A percentile compares a stretch with the other conserved stretches of the same genome.
Evolutionary conservation across 2,888 invertebrate genomes (phyloP).

Genomic region (Oligia latruncula): DNA sequence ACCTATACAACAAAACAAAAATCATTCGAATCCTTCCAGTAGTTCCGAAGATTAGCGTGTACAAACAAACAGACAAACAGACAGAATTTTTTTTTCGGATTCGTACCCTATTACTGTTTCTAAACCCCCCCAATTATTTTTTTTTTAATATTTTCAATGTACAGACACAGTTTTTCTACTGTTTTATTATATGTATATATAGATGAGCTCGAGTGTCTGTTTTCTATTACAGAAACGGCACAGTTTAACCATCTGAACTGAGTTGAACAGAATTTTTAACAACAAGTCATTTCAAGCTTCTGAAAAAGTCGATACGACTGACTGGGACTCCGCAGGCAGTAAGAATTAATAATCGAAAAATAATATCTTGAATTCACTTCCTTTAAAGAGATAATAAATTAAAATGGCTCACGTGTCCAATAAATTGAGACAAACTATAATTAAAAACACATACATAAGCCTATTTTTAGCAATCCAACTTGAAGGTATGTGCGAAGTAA

Average conservation of each 20-base stretch:
- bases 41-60: too few species aligned
- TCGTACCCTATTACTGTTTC: too few species aligned
- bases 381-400: slow-evolving; percentile 31
- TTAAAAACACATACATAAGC: slow-evolving; percentile 31
- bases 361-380: slow-evolving; percentile 29
- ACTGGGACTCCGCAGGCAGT: background rate
- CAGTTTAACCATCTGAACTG: background rate
- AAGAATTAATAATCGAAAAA: slow-evolving; percentile 25
- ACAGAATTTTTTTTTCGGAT: too few species aligned
- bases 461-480: slow-evolving; percentile 45
- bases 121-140: too few species aligned
- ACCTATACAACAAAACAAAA: too few species aligned
- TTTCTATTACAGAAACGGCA: background rate
- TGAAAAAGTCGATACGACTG: background rate
- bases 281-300: background rate
- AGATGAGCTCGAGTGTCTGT: background rate
- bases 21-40: too few species aligned
- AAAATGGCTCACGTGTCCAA: slow-evolving; percentile 24
- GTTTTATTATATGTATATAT: too few species aligned
- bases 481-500: slow-evolving; percentile 26
- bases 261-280: background rate
- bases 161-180: too few species aligned
- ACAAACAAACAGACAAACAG: too few species aligned
- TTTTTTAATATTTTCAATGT: too few species aligned
- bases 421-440: slow-evolving; percentile 41